Evolutionary conservation across 2,113 vertebrate genomes (phyloP).

Genomic region (Pelecanus crispus): DNA sequence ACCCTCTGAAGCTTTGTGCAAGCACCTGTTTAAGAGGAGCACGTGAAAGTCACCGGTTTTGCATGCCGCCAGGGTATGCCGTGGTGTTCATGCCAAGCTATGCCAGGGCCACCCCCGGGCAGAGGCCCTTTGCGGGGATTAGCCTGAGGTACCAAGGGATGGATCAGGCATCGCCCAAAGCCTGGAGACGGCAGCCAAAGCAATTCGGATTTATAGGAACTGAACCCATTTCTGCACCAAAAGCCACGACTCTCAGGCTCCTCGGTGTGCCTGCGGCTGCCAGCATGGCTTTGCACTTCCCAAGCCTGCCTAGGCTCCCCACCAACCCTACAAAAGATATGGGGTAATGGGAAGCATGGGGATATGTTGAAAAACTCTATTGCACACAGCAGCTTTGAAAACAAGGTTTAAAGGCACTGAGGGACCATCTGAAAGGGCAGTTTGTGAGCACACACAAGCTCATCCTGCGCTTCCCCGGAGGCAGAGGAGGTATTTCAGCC

Average conservation of each 20-base stretch:
- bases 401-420: background rate
- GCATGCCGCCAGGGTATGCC: background rate
- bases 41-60: background rate
- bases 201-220: background rate
- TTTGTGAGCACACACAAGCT: background rate
- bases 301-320: background rate
- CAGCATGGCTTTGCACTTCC: background rate
- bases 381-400: background rate
- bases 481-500: background rate
- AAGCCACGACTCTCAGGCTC: rapidly evolving
- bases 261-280: rapidly evolving
- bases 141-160: background rate
- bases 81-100: rapidly evolving
- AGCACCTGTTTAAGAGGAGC: constrained; percentile 11
- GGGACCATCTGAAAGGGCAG: background rate
- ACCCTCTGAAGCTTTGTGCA: background rate
- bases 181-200: rapidly evolving
- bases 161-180: background rate
- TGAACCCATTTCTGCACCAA: background rate
- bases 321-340: background rate
- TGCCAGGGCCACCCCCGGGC: background rate
- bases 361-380: background rate
- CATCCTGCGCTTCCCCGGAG: background rate
- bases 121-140: background rate
- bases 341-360: background rate